Conservation (phyloP, 2,888 invertebrate genomes). For the Acrobasis suavella region DNA sequence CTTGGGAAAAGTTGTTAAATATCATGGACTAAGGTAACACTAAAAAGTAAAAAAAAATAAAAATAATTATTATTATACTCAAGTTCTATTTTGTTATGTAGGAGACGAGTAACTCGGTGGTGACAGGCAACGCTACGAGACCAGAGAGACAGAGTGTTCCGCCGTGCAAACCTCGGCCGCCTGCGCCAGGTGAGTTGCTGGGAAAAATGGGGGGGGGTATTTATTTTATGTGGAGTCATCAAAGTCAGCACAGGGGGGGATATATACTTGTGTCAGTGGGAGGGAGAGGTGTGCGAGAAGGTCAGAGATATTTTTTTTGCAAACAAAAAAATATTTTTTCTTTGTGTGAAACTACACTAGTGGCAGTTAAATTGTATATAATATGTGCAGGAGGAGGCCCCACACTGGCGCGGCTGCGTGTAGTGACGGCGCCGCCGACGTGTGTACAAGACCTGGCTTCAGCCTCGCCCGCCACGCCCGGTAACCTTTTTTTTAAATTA, state of each 20-base stretch:
- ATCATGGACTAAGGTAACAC: no score
- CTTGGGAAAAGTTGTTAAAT: no score
- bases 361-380: no score
- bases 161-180: constrained; percentile 66
- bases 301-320: no score
- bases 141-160: constrained; percentile 75
- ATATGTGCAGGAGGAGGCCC: constrained; percentile 77
- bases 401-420: constrained; percentile 87
- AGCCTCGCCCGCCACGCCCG: constrained; percentile 46
- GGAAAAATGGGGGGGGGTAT: neutral
- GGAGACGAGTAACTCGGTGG: constrained; percentile 58
- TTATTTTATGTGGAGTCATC: no score
- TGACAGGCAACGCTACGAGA: constrained; percentile 51
- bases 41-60: no score
- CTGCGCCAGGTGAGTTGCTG: constrained; percentile 50
- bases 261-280: no score
- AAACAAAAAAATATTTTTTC: no score
- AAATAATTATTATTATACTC: no score
- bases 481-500: constrained; percentile 39
- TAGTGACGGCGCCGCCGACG: constrained; percentile 85
- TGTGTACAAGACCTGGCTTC: constrained; percentile 78
- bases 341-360: no score
- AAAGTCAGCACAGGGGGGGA: no score
- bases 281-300: no score
- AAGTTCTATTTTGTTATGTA: constrained; percentile 36